Evolutionary conservation across 1,140 invertebrate genomes (phyloP).

Genomic region (Aphidius ervi): DNA sequence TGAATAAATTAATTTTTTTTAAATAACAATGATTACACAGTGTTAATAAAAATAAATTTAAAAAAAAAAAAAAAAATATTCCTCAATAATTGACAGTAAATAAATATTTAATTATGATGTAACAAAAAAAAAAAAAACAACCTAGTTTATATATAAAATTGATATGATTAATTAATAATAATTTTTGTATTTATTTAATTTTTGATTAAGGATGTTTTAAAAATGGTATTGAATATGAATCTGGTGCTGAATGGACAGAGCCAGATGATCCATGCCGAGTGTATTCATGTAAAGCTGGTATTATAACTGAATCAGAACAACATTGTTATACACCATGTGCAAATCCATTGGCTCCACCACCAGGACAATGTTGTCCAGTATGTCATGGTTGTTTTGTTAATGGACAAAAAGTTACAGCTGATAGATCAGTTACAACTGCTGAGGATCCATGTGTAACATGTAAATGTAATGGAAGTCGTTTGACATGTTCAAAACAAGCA

Average conservation of each 20-base stretch:
- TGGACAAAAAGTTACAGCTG: conserved; percentile 62
- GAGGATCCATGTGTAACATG: conserved; percentile 86
- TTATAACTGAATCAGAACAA: conserved; percentile 73
- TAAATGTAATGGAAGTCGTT: conserved; percentile 68
- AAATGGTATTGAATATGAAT: conserved; percentile 66
- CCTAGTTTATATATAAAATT: background rate
- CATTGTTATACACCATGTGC: conserved; percentile 78
- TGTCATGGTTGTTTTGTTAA: conserved; percentile 79
- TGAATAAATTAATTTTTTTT: too few species aligned
- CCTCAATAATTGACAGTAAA: too few species aligned
- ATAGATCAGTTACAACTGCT: conserved; percentile 70
- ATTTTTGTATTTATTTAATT: background rate
- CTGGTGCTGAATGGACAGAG: conserved; percentile 73
- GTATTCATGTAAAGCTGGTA: conserved; percentile 74
- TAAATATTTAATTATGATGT: too few species aligned
- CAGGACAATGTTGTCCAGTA: conserved; percentile 78
- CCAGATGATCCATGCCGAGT: conserved; percentile 66
- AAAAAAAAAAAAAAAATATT: too few species aligned
- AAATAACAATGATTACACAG: too few species aligned
- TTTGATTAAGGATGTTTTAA: conserved; percentile 65
- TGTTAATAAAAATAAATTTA: too few species aligned
- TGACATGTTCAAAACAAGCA: conserved; percentile 77
- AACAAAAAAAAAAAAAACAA: background rate
- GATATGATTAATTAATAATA: background rate
- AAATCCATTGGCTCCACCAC: conserved; percentile 63